Conservation (phyloP, 2,113 vertebrate species). For the Hylia prasina region DNA sequence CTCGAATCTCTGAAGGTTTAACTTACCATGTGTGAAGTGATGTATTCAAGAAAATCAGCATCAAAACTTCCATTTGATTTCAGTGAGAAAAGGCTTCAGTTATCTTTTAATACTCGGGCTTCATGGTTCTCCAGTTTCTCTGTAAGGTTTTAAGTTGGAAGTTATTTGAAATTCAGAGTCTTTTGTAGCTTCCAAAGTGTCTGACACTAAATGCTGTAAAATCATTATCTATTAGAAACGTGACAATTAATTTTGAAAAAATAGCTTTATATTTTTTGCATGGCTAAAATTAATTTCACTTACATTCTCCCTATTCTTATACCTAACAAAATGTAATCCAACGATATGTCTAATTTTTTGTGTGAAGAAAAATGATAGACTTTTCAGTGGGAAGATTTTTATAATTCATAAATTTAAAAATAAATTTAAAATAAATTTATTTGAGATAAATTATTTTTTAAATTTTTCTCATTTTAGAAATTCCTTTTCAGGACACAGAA, state of each 20-base stretch:
- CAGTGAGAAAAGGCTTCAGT: neutral
- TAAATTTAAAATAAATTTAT: neutral
- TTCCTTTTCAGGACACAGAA: neutral
- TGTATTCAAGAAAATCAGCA: neutral
- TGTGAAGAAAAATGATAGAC: neutral
- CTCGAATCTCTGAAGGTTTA: neutral
- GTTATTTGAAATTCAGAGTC: neutral
- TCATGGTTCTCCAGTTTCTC: neutral
- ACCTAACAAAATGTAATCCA: neutral
- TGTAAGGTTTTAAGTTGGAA: neutral
- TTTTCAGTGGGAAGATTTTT: neutral
- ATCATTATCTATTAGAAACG: neutral
- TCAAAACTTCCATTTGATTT: neutral
- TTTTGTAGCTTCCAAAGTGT: neutral
- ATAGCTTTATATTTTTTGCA: neutral
- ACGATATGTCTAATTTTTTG: neutral
- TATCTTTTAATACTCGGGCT: neutral
- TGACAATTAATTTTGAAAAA: neutral
- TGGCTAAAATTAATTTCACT: neutral
- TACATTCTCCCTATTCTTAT: neutral
- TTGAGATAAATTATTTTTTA: neutral
- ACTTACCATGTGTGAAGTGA: rapidly evolving
- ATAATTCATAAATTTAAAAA: neutral
- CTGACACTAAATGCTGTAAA: neutral
- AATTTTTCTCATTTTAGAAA: neutral